phyloP scores from a whole-genome alignment of 2,888 invertebrate genomes.

The Meliscaeva auricollis region DNA sequence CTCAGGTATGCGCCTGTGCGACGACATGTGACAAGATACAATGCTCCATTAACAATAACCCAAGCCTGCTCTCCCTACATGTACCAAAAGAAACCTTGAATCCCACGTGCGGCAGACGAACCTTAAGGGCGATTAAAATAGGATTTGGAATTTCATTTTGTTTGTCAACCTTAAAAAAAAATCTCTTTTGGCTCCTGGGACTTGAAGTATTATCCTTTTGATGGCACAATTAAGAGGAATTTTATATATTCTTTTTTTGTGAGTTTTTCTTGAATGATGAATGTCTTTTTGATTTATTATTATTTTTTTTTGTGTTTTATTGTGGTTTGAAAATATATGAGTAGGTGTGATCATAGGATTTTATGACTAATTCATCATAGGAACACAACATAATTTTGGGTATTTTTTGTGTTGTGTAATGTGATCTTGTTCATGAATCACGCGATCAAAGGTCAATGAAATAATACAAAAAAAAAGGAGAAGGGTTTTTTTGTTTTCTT shows the following conservation, averaged over 20 bases:
- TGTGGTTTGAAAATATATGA: constrained; percentile 19
- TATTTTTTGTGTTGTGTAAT: constrained; percentile 53
- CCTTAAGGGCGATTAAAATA: constrained; percentile 43
- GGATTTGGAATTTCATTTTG: constrained; percentile 55
- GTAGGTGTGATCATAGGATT: constrained; percentile 55
- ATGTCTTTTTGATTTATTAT: constrained; percentile 68
- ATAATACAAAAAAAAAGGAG: constrained; percentile 38
- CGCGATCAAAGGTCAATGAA: constrained; percentile 68
- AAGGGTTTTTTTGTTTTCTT: constrained; percentile 48
- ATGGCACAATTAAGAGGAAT: constrained; percentile 68
- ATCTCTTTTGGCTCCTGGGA: constrained; percentile 63
- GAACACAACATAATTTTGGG: constrained; percentile 46
- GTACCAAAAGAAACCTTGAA: constrained; percentile 54
- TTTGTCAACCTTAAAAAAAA: constrained; percentile 19
- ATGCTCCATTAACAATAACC: constrained; percentile 62
- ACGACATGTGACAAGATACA: constrained; percentile 48
- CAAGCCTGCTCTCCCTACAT: not conserved
- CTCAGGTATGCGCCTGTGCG: constrained; percentile 66
- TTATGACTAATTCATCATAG: constrained; percentile 70
- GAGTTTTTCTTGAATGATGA: constrained; percentile 51
- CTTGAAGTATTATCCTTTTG: constrained; percentile 61
- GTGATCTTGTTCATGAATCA: constrained; percentile 74
- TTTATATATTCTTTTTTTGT: constrained; percentile 30
- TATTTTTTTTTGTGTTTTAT: constrained; percentile 23
- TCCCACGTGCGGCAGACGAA: constrained; percentile 61